Evolutionary conservation across 64 coral and sea anemone species (phyloP), one percentile per base, ranked within the genome.

Genomic region (Actinia tenebrosa): DNA sequence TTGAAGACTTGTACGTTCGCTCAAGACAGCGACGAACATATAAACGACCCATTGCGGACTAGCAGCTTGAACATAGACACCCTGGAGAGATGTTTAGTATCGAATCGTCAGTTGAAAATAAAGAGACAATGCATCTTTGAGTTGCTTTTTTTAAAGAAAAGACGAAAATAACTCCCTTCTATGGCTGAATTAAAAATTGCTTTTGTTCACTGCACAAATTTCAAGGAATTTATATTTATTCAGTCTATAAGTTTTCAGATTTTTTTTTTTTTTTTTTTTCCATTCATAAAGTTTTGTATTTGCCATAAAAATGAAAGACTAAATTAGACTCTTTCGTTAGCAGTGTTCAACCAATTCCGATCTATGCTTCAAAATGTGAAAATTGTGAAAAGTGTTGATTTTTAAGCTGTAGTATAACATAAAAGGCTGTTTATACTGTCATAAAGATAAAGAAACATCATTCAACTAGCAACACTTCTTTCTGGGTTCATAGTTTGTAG

Each of bases 101-200:
- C 44, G 45, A 81, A 52, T 5, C 79, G 44, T 53, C 79, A 20
- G 3, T 81, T 81, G 16, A 53, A 81, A 37, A 37, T 37, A 37
- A 81, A 81, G 43, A n/a, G 22, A 81, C 79, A 81, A 81, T 81
- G 79, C 79, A 81, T 81, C 46, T 50, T 81, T 45, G 79, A 80
- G 8, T 45, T 19, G 78, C 16, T 80, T 20, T 18, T 80, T 45
- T 80, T 7, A 3, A 37, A 79, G 15, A 53, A 80, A 64, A 64
- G 16, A 20, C 20, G 8, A 81, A 81, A 81, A 81, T 47, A 50
- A 53, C 17, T 75, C 15, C 11, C 26, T 42, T 14, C 25, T 30
- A 42, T 4, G 9, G 22, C 18, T 75, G 69, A 42, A 42, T 42
- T 37, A 37, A 37, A 26, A 43, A 14, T 75, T 42, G 20, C n/a